These are phyloP conservation scores for Macrostomum lignano DNA, from an alignment of 1,140 invertebrate genomes.

Conservation along the genomic window DNA sequence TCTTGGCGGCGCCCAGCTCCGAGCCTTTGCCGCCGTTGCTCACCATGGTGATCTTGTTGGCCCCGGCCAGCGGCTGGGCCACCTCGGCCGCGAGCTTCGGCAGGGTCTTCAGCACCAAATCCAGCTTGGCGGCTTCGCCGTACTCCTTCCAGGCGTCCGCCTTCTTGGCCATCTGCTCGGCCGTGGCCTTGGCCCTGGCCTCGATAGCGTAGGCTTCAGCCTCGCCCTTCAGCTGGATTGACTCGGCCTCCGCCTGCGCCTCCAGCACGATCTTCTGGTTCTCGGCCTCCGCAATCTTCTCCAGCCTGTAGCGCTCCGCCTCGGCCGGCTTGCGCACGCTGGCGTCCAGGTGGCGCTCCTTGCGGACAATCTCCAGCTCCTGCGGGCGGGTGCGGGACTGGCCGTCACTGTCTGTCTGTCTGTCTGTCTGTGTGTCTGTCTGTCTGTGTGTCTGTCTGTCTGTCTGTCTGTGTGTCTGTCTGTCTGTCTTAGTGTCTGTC, in stretches of 20 bases:
- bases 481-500: too few species aligned
- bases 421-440: too few species aligned
- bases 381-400: not conserved
- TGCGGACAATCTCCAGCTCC: constrained; percentile 23
- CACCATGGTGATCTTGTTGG: constrained; percentile 74
- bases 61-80: constrained; percentile 61
- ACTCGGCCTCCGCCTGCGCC: constrained; percentile 73
- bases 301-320: constrained; percentile 63
- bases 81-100: constrained; percentile 66
- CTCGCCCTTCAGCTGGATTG: constrained; percentile 44
- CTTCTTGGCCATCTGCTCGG: constrained; percentile 79
- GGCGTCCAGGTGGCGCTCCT: constrained; percentile 46
- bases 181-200: constrained; percentile 69
- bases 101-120: constrained; percentile 79
- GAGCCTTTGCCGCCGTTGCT: constrained; percentile 51
- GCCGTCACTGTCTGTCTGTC: too few species aligned
- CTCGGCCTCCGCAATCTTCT: constrained; percentile 72
- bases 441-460: too few species aligned
- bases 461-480: too few species aligned
- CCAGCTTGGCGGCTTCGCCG: constrained; percentile 57
- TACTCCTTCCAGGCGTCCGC: constrained; percentile 84
- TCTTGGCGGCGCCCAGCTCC: constrained; percentile 60
- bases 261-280: constrained; percentile 39
- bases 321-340: constrained; percentile 62
- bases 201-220: constrained; percentile 74